These are phyloP conservation scores for Canis aureus DNA, from an alignment of 2,113 vertebrate genomes.

Conservation along the genomic window DNA sequence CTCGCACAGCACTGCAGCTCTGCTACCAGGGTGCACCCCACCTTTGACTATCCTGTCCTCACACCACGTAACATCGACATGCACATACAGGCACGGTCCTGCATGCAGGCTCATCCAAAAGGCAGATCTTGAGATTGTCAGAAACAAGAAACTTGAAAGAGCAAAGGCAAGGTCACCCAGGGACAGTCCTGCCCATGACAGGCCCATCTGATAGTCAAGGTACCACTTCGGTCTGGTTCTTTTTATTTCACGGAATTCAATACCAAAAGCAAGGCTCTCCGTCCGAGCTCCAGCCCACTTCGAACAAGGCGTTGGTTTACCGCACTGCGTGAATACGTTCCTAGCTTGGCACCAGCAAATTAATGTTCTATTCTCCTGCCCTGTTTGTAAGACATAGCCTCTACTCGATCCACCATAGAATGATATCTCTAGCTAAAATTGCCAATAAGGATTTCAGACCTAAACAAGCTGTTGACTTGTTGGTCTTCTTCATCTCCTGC, in stretches of 20 bases:
- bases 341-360: neutral
- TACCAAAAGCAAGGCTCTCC: neutral
- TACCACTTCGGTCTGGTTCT: neutral
- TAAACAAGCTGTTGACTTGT: neutral
- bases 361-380: neutral
- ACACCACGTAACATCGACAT: rapidly evolving
- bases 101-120: neutral
- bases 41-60: neutral
- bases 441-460: neutral
- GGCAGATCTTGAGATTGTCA: neutral
- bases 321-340: neutral
- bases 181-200: neutral
- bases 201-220: neutral
- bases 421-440: neutral
- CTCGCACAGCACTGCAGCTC: rapidly evolving
- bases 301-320: neutral
- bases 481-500: neutral
- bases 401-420: neutral
- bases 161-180: neutral
- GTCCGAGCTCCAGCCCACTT: neutral
- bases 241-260: neutral
- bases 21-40: no score
- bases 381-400: neutral
- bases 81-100: rapidly evolving
- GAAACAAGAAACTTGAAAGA: neutral